phyloP scores from a whole-genome alignment of 2,113 vertebrate genomes.

The Zapus hudsonius region DNA sequence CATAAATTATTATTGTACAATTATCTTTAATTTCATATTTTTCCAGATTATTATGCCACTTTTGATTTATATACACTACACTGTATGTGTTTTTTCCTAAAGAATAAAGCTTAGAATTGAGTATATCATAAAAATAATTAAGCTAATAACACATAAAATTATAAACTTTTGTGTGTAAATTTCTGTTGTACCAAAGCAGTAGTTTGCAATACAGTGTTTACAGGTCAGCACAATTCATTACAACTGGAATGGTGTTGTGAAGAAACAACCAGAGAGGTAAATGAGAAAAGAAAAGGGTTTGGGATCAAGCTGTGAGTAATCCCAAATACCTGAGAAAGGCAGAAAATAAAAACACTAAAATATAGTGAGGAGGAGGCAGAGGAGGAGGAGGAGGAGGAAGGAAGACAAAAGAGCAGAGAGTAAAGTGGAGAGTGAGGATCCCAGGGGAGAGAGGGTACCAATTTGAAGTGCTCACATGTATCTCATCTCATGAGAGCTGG shows the following conservation, averaged over 20 bases:
- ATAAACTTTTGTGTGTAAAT: not conserved
- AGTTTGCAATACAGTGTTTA: not conserved
- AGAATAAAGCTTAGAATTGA: not conserved
- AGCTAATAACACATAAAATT: too few relatives aligned
- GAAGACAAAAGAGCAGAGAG: not conserved
- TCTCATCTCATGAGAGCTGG: not conserved
- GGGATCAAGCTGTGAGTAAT: not conserved
- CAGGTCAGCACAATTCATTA: not conserved
- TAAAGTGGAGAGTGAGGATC: too few relatives aligned
- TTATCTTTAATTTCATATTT: not conserved
- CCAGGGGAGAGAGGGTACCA: not conserved
- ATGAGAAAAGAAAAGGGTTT: not conserved
- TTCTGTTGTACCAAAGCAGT: not conserved
- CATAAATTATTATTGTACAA: not conserved
- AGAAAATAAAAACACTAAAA: not conserved
- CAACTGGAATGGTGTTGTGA: not conserved
- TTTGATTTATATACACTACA: not conserved
- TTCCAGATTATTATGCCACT: not conserved
- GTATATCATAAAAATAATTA: too few relatives aligned
- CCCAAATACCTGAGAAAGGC: not conserved
- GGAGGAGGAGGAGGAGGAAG: not conserved
- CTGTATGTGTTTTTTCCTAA: not conserved
- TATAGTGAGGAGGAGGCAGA: not conserved
- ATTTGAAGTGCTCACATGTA: too few relatives aligned
- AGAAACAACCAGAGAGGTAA: not conserved